Evolutionary conservation across 2,888 invertebrate species (phyloP).

Genomic region (Catocala nupta): DNA sequence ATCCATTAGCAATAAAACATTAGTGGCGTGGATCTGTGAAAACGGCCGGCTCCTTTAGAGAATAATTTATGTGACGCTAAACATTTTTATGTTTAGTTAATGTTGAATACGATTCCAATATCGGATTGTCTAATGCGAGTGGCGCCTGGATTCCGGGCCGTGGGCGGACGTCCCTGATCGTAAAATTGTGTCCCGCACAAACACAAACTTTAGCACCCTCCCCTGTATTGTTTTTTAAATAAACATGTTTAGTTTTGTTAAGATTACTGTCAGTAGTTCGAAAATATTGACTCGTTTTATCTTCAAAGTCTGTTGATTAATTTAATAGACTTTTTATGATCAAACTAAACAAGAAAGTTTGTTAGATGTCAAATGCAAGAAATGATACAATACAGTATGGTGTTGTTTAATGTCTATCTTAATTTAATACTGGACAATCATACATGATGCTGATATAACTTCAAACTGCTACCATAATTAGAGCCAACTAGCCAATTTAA

Average conservation of each 20-base stretch:
- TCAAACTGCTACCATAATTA: too few relatives aligned
- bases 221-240: constrained; percentile 78
- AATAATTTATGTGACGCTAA: constrained; percentile 84
- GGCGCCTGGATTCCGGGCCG: constrained; percentile 80
- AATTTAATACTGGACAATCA: too few relatives aligned
- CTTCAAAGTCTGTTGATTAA: constrained; percentile 31
- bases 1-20: constrained; percentile 82
- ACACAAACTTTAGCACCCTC: constrained; percentile 79
- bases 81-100: constrained; percentile 85
- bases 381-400: too few relatives aligned
- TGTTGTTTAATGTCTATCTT: too few relatives aligned
- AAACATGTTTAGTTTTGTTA: constrained; percentile 76
- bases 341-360: too few relatives aligned
- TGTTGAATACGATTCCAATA: constrained; percentile 78
- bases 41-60: constrained; percentile 81
- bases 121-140: constrained; percentile 81
- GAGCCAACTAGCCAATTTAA: too few relatives aligned
- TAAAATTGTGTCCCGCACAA: constrained; percentile 82
- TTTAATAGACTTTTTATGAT: too few relatives aligned
- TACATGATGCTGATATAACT: too few relatives aligned
- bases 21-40: constrained; percentile 71
- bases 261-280: constrained; percentile 71
- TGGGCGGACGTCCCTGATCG: constrained; percentile 75
- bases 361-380: too few relatives aligned
- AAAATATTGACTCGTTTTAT: constrained; percentile 70